Evolutionary conservation across 2,888 invertebrate species (phyloP).

Genomic region (Tetragonisca angustula): DNA sequence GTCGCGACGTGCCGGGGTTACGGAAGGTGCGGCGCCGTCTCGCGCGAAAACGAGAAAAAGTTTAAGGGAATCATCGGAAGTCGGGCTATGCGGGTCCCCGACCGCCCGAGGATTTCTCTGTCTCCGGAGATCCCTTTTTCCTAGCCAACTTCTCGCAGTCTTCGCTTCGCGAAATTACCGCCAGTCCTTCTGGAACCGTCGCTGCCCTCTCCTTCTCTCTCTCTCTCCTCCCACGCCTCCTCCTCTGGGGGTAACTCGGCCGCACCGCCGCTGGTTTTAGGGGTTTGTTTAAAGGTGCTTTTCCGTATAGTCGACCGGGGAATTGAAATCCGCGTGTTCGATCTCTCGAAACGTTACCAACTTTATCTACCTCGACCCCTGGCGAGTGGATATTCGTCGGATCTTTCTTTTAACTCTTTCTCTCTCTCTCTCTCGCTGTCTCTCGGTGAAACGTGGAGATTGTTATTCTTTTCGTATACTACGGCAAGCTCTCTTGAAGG

Average conservation of each 20-base stretch:
- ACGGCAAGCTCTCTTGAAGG: background rate
- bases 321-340: constrained; percentile 29
- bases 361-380: background rate
- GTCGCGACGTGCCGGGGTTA: constrained; percentile 48
- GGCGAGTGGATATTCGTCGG: background rate
- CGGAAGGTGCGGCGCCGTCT: constrained; percentile 28
- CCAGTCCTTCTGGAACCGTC: constrained; percentile 25
- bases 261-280: constrained; percentile 27
- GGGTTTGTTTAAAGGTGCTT: constrained; percentile 38
- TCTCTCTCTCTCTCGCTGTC: background rate
- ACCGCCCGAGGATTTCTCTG: constrained; percentile 45
- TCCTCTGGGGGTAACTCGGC: background rate
- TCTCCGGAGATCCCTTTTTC: constrained; percentile 45
- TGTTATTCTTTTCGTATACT: background rate
- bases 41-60: constrained; percentile 49
- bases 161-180: constrained; percentile 51
- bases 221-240: background rate
- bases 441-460: background rate
- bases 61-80: constrained; percentile 58
- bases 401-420: too few relatives aligned
- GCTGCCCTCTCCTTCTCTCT: background rate
- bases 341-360: background rate
- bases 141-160: constrained; percentile 39
- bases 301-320: constrained; percentile 22
- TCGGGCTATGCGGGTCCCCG: constrained; percentile 50